Evolutionary conservation across 2,888 invertebrate species (phyloP), one percentile per base, ranked within the genome.

Genomic region (Athalia circularis): DNA sequence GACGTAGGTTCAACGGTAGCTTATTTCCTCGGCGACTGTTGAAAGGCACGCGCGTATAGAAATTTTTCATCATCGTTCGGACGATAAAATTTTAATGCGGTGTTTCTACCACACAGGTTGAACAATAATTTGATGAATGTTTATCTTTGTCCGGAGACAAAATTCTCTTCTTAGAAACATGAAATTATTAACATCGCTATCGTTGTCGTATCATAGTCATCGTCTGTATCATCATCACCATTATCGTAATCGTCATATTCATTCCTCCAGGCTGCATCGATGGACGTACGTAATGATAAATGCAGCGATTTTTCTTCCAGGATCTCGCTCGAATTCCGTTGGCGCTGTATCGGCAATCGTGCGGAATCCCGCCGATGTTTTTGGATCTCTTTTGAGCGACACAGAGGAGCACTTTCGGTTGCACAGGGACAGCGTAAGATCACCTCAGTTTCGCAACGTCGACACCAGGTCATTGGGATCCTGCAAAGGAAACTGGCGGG

Each of bases 291-390:
- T 7, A 54, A 54, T 52, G 52, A 5, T 9, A 54, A 54, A 54
- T 7, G 54, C 4, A 54, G n/a, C 52, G 52, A 8, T 43, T 64
- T 7, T 43, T 9, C 72, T 88, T 83, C 80, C 91, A 92, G 95
- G 94, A 84, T 92, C 93, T 0, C 92, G 95, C 82, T 95, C 95
- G 1, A 95, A 95, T 87, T 95, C 95, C 0, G 93, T 94, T 84
- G 90, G 93, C 0, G 92, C 93, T 52, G 92, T 92, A 48, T 83
- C 86, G 11, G 79, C 80, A 5, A 91, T 91, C 72, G 89, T 91
- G 88, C 92, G 93, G 87, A 85, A 83, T 62, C 81, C 83, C 7
- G 88, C 93, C 82, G 90, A 95, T 88, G 89, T 94, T 85, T 90
- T 93, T 87, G 92, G 93, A 50, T 92, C 92, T 0, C 88, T 93